These are phyloP conservation scores for Nemotelus pantherinus DNA, from an alignment of 2,888 invertebrate species.

Conservation along the genomic window DNA sequence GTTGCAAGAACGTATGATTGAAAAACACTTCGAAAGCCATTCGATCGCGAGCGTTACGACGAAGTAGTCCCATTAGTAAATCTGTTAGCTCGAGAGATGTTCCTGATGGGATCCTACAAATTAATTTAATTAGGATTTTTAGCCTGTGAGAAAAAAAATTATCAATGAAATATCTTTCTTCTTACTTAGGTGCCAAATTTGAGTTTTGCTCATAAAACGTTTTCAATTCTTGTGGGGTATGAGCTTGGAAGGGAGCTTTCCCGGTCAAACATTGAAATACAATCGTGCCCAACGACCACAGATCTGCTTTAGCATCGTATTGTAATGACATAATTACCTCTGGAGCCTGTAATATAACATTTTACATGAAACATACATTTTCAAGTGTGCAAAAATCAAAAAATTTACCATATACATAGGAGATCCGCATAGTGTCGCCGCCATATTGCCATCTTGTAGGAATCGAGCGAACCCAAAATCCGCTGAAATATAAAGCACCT, in stretches of 20 bases:
- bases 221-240: conserved; percentile 96
- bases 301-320: conserved; percentile 98
- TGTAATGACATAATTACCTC: conserved; percentile 99
- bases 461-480: conserved; percentile 99
- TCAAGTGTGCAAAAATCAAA: not conserved
- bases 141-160: conserved; percentile 42
- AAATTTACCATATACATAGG: conserved; percentile 97
- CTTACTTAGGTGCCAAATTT: conserved; percentile 88
- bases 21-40: conserved; percentile 98
- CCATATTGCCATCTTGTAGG: conserved; percentile 98
- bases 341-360: conserved; percentile 73
- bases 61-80: conserved; percentile 85
- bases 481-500: conserved; percentile 69
- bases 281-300: conserved; percentile 99
- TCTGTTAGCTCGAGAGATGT: conserved; percentile 91
- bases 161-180: conserved; percentile 51
- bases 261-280: conserved; percentile 98
- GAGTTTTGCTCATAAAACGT: conserved; percentile 96
- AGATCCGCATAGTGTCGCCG: conserved; percentile 98
- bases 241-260: conserved; percentile 98
- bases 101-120: conserved; percentile 87
- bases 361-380: not conserved
- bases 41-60: conserved; percentile 92
- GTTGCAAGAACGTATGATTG: conserved; percentile 88
- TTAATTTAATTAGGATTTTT: not conserved